Evolutionary conservation across 2,888 invertebrate species (phyloP), one percentile per base, ranked within the genome.

Genomic region (Hemithea aestivaria): DNA sequence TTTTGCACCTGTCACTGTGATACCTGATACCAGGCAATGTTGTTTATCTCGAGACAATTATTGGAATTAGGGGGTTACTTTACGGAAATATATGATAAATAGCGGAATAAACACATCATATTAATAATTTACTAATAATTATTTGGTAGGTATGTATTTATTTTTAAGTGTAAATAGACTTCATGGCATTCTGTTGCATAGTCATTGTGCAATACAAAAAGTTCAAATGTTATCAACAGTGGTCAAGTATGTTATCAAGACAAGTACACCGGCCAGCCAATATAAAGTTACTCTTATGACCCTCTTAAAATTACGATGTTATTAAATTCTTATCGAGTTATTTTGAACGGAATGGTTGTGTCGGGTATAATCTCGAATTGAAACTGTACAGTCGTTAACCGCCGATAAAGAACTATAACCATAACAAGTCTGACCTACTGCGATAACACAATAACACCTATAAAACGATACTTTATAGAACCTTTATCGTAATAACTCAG

Each of bases 351-450:
- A 26, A 42, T 16, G 23, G 29, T 42, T 33, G 36, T 37, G 29
- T 25, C 21, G 39, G 42, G 36, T 33, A 59, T 65, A 68, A 66
- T 69, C 62, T 65, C 54, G 54, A 66, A 66, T 57, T 62, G 56
- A 68, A 63, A 67, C 60, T 60, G 63, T 64, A 59, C 56, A 62
- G 57, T 54, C 58, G 56, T 56, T 65, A 58, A 62, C 53, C 27
- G 40, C 56, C 71, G 70, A 76, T 75, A 74, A 74, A 67, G 62
- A 62, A 56, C 54, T 46, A 56, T 65, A 66, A 66, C 58, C 60
- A 64, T 64, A 70, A 71, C 74, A 66, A 62, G 66, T 59, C 54
- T 69, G 71, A 76, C 70, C 74, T 56, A 68, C 57, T 72, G 60
- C 62, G 66, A 71, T 71, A 73, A 73, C 62, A 56, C 62, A 66